Evolutionary conservation across 2,797 vertebrate species (phyloP), one percentile per base, ranked within the genome.

Genomic region (Protonibea diacanthus): DNA sequence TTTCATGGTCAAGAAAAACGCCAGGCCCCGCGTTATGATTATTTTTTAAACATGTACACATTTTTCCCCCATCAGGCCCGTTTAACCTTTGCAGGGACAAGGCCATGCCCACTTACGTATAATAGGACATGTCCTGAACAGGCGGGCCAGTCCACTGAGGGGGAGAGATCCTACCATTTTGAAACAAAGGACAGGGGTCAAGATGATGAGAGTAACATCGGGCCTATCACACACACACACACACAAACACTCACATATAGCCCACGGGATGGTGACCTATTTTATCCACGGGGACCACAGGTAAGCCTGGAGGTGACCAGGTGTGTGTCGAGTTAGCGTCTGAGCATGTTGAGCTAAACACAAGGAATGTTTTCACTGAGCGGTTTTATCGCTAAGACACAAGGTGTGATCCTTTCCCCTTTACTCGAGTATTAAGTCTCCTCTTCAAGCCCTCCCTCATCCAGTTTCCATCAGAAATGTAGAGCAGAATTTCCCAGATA

Each of bases 131-230:
- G 86, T 95, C 94, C 84, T 87, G 94, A 80, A 62, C 2, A 81
- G 90, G 75, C 27, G 93, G 91, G 76, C 90, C 93, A 60, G 86
- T 68, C 95, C 94, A 95, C 63, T 94, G 95, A 75, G 94, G 91
- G 90, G 94, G 93, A 69, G 94, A 94, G 88, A 95, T 95, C 94
- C 95, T 95, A 91, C 83, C 76, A 81, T 84, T 88, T 82, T 72
- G 81, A 86, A 87, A 91, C 81, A 91, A 89, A 92, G 76, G 74
- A 90, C 75, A 89, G 81, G 71, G 80, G 86, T 86, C 76, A 91
- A 82, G 78, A 71, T 86, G 68, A 90, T 85, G 75, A 93, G 51
- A 87, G 84, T 76, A 88, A 89, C 70, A 79, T 78, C 9, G 65
- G 64, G 80, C 61, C 73, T 72, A 62, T 56, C 47, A 70, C 57